phyloP scores from a whole-genome alignment of 2,113 vertebrate genomes.

The Motacilla alba region DNA sequence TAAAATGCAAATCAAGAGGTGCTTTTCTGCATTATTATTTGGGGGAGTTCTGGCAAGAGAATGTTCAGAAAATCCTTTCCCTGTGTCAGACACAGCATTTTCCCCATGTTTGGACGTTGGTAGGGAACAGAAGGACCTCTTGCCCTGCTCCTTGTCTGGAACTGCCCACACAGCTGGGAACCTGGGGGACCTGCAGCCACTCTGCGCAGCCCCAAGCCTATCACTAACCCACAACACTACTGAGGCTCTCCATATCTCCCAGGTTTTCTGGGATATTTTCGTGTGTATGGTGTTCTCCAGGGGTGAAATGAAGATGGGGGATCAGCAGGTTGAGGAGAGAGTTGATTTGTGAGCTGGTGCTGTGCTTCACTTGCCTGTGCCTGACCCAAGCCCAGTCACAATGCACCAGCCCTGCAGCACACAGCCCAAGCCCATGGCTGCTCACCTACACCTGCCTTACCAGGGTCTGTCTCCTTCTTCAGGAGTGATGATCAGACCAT shows the following conservation, averaged over 20 bases:
- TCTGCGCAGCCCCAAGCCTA: neutral
- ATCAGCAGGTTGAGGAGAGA: neutral
- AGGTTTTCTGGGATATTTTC: neutral
- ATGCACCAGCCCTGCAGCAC: neutral
- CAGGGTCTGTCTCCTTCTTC: slow-evolving; percentile 55
- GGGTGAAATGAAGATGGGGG: neutral
- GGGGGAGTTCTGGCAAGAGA: neutral
- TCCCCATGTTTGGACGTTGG: neutral
- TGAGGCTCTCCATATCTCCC: neutral
- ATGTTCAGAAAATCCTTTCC: neutral
- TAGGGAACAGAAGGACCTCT: neutral
- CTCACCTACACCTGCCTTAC: neutral
- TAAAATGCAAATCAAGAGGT: neutral
- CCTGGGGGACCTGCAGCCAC: fast-evolving
- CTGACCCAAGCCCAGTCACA: fast-evolving
- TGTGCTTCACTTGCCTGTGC: fast-evolving
- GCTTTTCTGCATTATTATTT: neutral
- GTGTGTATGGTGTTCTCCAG: fast-evolving
- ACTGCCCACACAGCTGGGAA: fast-evolving
- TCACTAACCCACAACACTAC: neutral
- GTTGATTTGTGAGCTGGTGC: neutral
- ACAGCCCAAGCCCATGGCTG: neutral
- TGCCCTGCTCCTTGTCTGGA: neutral
- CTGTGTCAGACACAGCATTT: neutral
- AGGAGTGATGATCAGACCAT: slow-evolving; percentile 95